These are phyloP conservation scores for Campoplex nolae DNA, from an alignment of 2,888 invertebrate species.

Conservation along the genomic window DNA sequence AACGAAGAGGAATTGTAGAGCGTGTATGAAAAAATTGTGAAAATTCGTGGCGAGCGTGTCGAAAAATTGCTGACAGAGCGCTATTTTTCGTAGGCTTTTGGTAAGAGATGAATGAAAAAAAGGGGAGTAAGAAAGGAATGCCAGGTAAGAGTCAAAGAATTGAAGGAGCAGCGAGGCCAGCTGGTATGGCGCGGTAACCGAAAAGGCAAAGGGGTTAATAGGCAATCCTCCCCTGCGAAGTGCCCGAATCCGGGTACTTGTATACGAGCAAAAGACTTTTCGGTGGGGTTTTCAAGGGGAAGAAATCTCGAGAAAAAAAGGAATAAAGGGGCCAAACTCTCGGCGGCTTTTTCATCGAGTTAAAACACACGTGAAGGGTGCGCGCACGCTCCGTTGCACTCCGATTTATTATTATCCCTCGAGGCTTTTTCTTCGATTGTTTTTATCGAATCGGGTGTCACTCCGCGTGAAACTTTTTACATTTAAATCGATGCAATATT, in stretches of 20 bases:
- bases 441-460: not conserved
- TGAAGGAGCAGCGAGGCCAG: not conserved
- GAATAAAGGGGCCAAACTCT: not conserved
- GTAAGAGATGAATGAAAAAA: not conserved
- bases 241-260: not conserved
- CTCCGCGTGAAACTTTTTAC: not conserved
- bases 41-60: not conserved
- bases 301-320: not conserved
- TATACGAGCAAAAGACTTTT: not conserved
- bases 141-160: not conserved
- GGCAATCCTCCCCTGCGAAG: not conserved
- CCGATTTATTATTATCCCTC: not conserved
- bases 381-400: not conserved
- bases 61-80: not conserved
- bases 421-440: not conserved
- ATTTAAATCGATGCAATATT: not conserved
- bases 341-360: not conserved
- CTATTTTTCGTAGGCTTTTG: not conserved
- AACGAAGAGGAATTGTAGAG: too few relatives aligned
- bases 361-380: not conserved
- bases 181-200: not conserved
- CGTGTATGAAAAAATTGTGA: too few relatives aligned
- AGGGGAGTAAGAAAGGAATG: not conserved
- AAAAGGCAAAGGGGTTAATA: slow-evolving; percentile 6
- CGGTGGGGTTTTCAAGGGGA: not conserved